Conservation (phyloP, 1,140 invertebrate genomes). For the Papilio polyxenes region DNA sequence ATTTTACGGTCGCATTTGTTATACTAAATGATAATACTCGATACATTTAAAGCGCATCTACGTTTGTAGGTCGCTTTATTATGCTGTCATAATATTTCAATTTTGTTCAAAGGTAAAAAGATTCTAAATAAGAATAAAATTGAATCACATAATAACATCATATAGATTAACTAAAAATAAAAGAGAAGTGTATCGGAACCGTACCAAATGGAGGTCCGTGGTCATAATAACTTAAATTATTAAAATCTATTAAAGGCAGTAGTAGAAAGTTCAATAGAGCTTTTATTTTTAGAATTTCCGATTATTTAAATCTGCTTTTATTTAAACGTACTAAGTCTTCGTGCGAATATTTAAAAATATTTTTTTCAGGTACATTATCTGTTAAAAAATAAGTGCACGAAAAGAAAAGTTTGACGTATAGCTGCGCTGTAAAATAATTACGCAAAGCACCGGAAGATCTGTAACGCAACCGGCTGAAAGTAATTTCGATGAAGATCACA, state of each 20-base stretch:
- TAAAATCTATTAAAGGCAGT: too few species aligned
- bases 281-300: too few species aligned
- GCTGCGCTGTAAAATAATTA: constrained; percentile 27
- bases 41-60: background rate
- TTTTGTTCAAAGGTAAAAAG: background rate
- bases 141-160: too few species aligned
- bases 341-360: background rate
- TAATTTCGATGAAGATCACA: constrained; percentile 60
- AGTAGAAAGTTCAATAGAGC: too few species aligned
- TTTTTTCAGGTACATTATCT: background rate
- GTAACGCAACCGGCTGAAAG: constrained; percentile 50
- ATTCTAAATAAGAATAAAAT: too few species aligned
- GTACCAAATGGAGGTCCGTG: too few species aligned
- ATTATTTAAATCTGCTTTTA: too few species aligned
- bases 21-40: constrained; percentile 31
- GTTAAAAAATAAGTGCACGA: background rate
- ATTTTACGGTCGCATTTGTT: constrained; percentile 43
- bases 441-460: constrained; percentile 50
- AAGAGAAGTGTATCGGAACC: too few species aligned
- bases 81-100: constrained; percentile 27
- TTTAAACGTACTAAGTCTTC: too few species aligned
- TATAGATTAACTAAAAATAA: too few species aligned
- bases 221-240: too few species aligned
- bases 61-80: constrained; percentile 1
- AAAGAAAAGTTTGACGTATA: constrained; percentile 1